These are phyloP conservation scores for Desmodus rotundus DNA, from an alignment of 2,113 vertebrate species.

Conservation along the genomic window DNA sequence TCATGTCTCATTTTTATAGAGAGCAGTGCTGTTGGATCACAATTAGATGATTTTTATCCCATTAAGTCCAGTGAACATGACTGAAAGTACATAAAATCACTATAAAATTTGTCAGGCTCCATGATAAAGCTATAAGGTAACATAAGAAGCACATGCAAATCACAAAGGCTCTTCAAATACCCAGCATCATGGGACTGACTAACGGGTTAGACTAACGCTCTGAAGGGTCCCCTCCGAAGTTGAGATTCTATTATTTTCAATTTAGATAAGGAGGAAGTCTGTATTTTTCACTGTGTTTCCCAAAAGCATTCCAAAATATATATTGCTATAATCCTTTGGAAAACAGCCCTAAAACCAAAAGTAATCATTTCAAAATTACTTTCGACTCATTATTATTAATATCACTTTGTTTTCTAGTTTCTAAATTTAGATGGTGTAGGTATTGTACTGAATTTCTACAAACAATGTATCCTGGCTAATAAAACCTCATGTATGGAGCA, in stretches of 20 bases:
- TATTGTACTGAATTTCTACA: not conserved
- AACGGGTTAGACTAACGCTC: not conserved
- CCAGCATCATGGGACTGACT: not conserved
- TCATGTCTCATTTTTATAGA: constrained; percentile 8
- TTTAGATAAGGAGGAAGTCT: not conserved
- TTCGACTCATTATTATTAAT: not conserved
- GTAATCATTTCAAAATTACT: not conserved
- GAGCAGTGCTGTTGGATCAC: not conserved
- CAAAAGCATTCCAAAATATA: not conserved
- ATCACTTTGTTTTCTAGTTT: not conserved
- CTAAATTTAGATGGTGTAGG: not conserved
- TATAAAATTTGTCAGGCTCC: not conserved
- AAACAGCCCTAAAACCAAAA: not conserved
- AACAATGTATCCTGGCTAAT: not conserved
- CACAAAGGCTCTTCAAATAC: not conserved
- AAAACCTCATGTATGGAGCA: not conserved
- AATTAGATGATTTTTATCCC: not conserved
- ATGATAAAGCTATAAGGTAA: not conserved
- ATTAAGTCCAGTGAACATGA: not conserved
- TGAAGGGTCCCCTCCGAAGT: not conserved
- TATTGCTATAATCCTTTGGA: not conserved
- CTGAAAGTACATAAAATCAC: not conserved
- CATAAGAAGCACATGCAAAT: not conserved
- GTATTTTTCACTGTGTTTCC: not conserved
- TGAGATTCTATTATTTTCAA: not conserved